Evolutionary conservation across 2,113 vertebrate species (phyloP).

Genomic region (Thinocorus orbignyianus): DNA sequence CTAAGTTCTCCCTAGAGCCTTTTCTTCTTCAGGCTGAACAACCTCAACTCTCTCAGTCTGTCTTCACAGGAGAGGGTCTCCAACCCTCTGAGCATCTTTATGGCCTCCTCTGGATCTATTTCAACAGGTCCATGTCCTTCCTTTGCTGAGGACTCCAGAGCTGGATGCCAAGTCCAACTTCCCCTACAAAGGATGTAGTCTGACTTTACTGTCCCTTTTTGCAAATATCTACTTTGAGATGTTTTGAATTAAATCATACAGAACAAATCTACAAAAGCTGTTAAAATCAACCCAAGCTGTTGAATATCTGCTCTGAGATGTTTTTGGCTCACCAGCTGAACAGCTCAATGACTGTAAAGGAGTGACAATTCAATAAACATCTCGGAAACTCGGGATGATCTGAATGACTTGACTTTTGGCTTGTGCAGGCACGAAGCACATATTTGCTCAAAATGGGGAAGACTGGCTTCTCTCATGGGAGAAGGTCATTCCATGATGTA

Average conservation of each 20-base stretch:
- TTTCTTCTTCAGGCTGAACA: too few relatives aligned
- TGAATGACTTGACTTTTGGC: background rate
- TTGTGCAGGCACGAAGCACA: background rate
- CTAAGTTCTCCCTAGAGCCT: too few relatives aligned
- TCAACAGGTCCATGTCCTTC: too few relatives aligned
- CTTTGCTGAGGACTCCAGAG: too few relatives aligned
- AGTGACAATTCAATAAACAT: background rate
- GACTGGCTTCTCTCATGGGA: background rate
- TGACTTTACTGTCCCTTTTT: background rate
- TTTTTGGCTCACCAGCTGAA: background rate
- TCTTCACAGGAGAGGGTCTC: too few relatives aligned
- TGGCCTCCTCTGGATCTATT: too few relatives aligned
- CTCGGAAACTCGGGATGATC: background rate
- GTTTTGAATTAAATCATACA: background rate
- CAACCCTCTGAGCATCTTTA: too few relatives aligned
- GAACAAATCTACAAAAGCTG: background rate
- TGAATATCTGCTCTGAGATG: background rate
- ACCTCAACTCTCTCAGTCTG: too few relatives aligned
- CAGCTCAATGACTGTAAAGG: background rate
- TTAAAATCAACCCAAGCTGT: background rate
- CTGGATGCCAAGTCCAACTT: fast-evolving
- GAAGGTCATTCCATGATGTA: background rate
- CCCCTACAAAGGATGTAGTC: fast-evolving
- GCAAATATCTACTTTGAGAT: background rate
- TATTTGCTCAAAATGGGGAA: background rate